Evolutionary conservation across 2,113 vertebrate species (phyloP).

Genomic region (Electrona antarctica): DNA sequence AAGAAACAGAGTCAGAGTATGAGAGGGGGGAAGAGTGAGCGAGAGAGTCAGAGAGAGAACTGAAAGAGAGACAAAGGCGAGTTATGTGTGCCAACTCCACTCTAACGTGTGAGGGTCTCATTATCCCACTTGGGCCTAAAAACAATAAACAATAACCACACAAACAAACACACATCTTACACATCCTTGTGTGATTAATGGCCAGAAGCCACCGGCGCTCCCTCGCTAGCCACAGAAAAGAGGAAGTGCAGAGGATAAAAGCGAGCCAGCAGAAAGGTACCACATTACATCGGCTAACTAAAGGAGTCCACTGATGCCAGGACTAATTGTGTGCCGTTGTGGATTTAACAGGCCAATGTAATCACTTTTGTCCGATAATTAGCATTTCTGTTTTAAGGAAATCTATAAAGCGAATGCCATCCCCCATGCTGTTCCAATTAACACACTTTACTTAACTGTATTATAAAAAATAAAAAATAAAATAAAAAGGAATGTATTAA

Average conservation of each 20-base stretch:
- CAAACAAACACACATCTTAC: slow-evolving; percentile 14
- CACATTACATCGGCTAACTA: slow-evolving; percentile 40
- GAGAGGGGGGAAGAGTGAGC: neutral
- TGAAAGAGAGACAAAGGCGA: neutral
- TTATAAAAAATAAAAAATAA: slow-evolving; percentile 35
- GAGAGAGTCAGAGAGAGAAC: neutral
- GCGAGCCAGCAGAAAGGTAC: slow-evolving; percentile 41
- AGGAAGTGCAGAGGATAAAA: slow-evolving; percentile 40
- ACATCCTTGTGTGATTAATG: slow-evolving; percentile 18
- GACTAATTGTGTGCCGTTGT: slow-evolving; percentile 51
- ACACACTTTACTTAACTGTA: slow-evolving; percentile 46
- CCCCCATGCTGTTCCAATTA: slow-evolving; percentile 65
- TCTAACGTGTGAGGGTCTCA: slow-evolving; percentile 58
- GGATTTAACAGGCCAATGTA: slow-evolving; percentile 55
- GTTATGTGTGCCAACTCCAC: slow-evolving; percentile 35
- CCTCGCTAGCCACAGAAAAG: slow-evolving; percentile 17
- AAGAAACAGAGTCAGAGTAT: too few relatives aligned
- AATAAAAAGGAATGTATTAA: slow-evolving; percentile 47
- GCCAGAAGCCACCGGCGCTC: slow-evolving; percentile 9
- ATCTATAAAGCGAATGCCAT: slow-evolving; percentile 66
- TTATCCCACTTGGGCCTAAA: slow-evolving; percentile 49
- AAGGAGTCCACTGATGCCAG: slow-evolving; percentile 45
- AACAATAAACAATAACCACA: slow-evolving; percentile 49
- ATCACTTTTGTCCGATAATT: slow-evolving; percentile 62
- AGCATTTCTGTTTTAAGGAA: slow-evolving; percentile 66